Evolutionary conservation across 2,888 invertebrate genomes (phyloP).

Genomic region (Hyalella azteca): DNA sequence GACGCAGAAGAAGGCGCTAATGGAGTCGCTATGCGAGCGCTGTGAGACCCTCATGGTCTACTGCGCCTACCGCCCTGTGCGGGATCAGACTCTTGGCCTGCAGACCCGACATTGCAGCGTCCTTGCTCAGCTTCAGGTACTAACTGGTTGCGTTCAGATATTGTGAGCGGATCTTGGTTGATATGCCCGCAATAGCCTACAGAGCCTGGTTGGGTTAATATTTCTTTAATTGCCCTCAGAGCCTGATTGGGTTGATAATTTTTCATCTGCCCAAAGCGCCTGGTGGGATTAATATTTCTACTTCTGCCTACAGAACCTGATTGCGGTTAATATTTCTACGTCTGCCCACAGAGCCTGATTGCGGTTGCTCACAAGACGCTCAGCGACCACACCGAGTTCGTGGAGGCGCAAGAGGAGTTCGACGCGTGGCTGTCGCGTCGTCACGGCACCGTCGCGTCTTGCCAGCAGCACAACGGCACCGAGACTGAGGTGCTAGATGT

Average conservation of each 20-base stretch:
- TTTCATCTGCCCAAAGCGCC: too few relatives aligned
- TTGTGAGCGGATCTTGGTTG: too few relatives aligned
- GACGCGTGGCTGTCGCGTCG: slow-evolving; percentile 83
- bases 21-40: slow-evolving; percentile 84
- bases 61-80: slow-evolving; percentile 81
- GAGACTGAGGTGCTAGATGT: slow-evolving; percentile 65
- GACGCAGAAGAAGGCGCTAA: slow-evolving; percentile 74
- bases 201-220: too few relatives aligned
- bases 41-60: slow-evolving; percentile 87
- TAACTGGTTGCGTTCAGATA: too few relatives aligned
- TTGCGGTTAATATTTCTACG: neutral
- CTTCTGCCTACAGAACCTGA: neutral
- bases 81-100: slow-evolving; percentile 83
- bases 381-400: slow-evolving; percentile 88
- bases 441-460: slow-evolving; percentile 81
- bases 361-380: slow-evolving; percentile 88
- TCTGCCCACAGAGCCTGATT: slow-evolving; percentile 68
- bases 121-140: slow-evolving; percentile 78
- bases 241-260: too few relatives aligned
- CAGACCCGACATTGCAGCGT: slow-evolving; percentile 82
- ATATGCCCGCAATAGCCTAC: too few relatives aligned
- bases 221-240: too few relatives aligned
- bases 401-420: slow-evolving; percentile 82
- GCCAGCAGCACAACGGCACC: slow-evolving; percentile 78
- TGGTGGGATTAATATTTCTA: neutral